Evolutionary conservation across 2,888 invertebrate genomes (phyloP).

Genomic region (Acleris emargana): DNA sequence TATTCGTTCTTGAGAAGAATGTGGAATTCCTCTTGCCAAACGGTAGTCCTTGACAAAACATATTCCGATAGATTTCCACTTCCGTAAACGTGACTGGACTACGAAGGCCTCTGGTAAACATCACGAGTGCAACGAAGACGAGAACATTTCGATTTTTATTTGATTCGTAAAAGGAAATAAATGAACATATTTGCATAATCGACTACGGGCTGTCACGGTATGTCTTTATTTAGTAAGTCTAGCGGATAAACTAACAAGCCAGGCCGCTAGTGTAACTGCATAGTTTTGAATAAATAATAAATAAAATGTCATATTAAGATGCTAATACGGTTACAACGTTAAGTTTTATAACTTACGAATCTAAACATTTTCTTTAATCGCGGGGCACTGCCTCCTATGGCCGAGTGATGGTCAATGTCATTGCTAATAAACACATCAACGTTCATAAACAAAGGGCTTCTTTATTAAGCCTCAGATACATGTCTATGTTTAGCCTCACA

Average conservation of each 20-base stretch:
- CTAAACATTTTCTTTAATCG: slow-evolving; percentile 50
- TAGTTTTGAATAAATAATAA: slow-evolving; percentile 61
- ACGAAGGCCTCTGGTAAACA: slow-evolving; percentile 53
- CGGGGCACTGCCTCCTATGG: slow-evolving; percentile 43
- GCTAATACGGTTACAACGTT: slow-evolving; percentile 48
- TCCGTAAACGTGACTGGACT: slow-evolving; percentile 69
- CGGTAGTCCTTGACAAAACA: slow-evolving; percentile 56
- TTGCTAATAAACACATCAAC: slow-evolving; percentile 51
- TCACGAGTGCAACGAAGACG: slow-evolving; percentile 56
- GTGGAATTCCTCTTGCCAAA: slow-evolving; percentile 52
- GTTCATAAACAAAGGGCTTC: slow-evolving; percentile 55
- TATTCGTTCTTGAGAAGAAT: slow-evolving; percentile 56
- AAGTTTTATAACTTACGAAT: slow-evolving; percentile 44
- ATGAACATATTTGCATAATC: slow-evolving; percentile 70
- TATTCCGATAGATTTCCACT: slow-evolving; percentile 61
- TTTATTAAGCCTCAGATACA: slow-evolving; percentile 53
- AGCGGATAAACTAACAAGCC: slow-evolving; percentile 52
- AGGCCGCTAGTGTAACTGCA: slow-evolving; percentile 49
- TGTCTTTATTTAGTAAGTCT: slow-evolving; percentile 62
- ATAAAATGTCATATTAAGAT: slow-evolving; percentile 60
- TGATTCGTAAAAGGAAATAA: slow-evolving; percentile 67
- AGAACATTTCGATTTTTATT: slow-evolving; percentile 53
- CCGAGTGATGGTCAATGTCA: slow-evolving; percentile 64
- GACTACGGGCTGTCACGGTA: slow-evolving; percentile 56
- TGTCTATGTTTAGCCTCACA: slow-evolving; percentile 48